phyloP scores from a whole-genome alignment of 1,140 invertebrate genomes.

The Eurosta solidaginis region DNA sequence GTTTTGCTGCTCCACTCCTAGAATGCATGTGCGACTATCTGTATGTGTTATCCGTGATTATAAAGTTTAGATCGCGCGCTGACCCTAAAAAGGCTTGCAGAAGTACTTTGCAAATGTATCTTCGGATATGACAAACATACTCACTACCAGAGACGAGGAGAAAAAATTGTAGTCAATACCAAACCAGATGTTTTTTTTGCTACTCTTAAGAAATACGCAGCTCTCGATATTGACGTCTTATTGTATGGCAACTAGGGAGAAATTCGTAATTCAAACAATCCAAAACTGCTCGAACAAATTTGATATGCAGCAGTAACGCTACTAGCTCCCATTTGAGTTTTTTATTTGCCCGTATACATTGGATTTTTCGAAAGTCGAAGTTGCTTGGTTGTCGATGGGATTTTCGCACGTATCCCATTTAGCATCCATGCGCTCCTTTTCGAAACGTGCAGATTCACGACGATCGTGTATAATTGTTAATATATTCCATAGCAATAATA shows the following conservation, averaged over 20 bases:
- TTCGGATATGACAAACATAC: background rate
- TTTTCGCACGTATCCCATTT: conserved; percentile 98
- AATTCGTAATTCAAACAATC: conserved; percentile 18
- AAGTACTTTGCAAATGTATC: too few relatives aligned
- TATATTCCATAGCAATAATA: conserved; percentile 95
- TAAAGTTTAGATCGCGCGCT: too few relatives aligned
- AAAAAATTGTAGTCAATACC: too few relatives aligned
- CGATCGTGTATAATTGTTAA: conserved; percentile 94
- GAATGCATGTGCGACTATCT: too few relatives aligned
- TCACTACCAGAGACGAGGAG: too few relatives aligned
- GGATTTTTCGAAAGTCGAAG: conserved; percentile 99
- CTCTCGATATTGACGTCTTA: background rate
- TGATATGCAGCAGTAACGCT: too few relatives aligned
- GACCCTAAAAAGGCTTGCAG: too few relatives aligned
- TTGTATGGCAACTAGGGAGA: conserved; percentile 16
- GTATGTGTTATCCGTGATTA: too few relatives aligned
- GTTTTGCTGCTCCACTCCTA: too few relatives aligned
- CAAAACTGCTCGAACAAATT: background rate
- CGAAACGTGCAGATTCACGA: conserved; percentile 94
- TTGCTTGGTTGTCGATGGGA: conserved; percentile 98
- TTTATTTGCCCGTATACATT: conserved; percentile 82
- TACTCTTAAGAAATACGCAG: background rate
- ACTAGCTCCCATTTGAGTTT: background rate
- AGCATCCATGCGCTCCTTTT: conserved; percentile 92
- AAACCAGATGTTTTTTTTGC: background rate